Conservation (phyloP, 2,797 vertebrate genomes). For the Gobionotothen gibberifrons region DNA sequence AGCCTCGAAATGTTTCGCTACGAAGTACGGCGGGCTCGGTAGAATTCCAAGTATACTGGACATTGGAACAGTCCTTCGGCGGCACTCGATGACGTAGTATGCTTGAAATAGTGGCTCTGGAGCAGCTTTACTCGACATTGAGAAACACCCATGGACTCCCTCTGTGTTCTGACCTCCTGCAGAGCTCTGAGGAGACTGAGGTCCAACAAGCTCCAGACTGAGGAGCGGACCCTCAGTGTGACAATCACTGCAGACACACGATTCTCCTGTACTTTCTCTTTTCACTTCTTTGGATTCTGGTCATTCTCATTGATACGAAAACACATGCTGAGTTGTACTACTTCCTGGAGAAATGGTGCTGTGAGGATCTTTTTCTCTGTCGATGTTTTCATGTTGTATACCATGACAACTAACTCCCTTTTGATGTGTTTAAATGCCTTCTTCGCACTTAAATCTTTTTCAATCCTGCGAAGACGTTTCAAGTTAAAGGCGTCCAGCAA, state of each 20-base stretch:
- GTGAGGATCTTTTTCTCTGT: background rate
- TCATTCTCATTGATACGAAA: background rate
- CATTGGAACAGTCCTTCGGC: no score
- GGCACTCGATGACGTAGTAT: no score
- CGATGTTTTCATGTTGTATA: background rate
- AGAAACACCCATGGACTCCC: no score
- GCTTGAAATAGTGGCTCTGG: no score
- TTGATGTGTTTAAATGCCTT: background rate
- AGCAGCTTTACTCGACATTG: no score
- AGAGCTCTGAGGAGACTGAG: slow-evolving; percentile 39
- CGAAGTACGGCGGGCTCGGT: no score
- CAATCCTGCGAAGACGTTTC: background rate
- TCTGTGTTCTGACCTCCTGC: slow-evolving; percentile 36
- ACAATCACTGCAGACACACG: slow-evolving; percentile 39
- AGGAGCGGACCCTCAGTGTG: slow-evolving; percentile 27
- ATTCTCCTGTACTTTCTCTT: slow-evolving; percentile 52
- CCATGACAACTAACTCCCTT: background rate
- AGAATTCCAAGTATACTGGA: no score
- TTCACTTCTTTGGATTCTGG: slow-evolving; percentile 19
- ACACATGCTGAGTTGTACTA: background rate
- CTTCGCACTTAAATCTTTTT: no score
- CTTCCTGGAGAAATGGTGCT: background rate
- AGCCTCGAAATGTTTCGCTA: no score
- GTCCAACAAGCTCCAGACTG: slow-evolving; percentile 48
- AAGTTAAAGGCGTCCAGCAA: background rate